Evolutionary conservation across 2,113 vertebrate genomes (phyloP).

Genomic region (Catharus bicknelli): DNA sequence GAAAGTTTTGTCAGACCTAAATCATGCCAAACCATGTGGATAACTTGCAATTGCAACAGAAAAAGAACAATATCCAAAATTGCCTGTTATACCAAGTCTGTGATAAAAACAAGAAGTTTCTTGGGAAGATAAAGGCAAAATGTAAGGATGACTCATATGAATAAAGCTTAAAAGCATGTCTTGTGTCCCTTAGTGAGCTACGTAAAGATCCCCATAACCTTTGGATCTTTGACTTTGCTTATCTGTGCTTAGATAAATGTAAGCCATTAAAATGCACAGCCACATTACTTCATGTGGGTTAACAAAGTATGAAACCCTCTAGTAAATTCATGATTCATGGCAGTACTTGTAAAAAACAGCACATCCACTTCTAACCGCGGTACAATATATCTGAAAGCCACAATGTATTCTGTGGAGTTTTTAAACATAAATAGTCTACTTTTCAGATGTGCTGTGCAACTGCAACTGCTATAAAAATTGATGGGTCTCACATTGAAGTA

Average conservation of each 20-base stretch:
- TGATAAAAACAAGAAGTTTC: not conserved
- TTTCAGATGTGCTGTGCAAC: not conserved
- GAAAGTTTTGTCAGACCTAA: not conserved
- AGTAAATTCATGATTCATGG: slow-evolving; percentile 30
- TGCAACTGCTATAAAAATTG: not conserved
- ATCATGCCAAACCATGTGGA: not conserved
- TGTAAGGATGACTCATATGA: not conserved
- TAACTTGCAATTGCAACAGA: not conserved
- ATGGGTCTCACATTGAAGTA: not conserved
- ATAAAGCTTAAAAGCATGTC: not conserved
- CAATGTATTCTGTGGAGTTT: not conserved
- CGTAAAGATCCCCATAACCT: not conserved
- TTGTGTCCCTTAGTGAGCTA: not conserved
- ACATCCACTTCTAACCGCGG: not conserved
- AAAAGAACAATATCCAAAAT: not conserved
- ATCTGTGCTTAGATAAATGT: slow-evolving; percentile 11
- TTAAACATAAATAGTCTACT: not conserved
- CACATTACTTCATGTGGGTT: not conserved
- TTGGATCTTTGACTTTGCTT: not conserved
- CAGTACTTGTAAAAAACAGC: not conserved
- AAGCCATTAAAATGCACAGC: slow-evolving; percentile 6
- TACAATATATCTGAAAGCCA: not conserved
- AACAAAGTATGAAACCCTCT: slow-evolving; percentile 14
- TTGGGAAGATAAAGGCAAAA: slow-evolving; percentile 17
- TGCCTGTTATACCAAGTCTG: not conserved